Evolutionary conservation across 2,113 vertebrate genomes (phyloP).

Genomic region (Piprites chloris): DNA sequence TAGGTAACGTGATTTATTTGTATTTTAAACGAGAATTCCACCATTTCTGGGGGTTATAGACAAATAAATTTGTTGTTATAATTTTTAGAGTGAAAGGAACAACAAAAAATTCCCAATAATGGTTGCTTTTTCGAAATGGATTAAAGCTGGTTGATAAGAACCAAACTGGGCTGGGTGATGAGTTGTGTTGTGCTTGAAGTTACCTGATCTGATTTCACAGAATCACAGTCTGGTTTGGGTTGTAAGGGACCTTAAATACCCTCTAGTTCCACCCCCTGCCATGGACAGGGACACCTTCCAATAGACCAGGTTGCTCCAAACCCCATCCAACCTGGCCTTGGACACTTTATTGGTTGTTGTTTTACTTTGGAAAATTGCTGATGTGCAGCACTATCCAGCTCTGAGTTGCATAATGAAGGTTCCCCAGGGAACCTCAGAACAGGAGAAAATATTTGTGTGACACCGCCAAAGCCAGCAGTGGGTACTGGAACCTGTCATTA

Average conservation of each 20-base stretch:
- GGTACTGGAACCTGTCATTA: background rate
- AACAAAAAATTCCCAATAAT: background rate
- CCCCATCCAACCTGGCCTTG: background rate
- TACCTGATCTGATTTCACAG: background rate
- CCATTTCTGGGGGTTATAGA: background rate
- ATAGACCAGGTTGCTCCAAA: background rate
- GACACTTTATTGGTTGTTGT: background rate
- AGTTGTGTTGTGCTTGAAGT: background rate
- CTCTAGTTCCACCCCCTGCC: background rate
- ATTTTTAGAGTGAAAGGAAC: background rate
- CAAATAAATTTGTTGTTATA: background rate
- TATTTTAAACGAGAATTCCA: background rate
- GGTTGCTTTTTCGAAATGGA: background rate
- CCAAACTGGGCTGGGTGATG: accelerated
- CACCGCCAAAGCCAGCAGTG: background rate
- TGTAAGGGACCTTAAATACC: background rate
- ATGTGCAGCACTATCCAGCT: background rate
- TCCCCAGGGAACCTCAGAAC: background rate
- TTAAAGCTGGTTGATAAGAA: background rate
- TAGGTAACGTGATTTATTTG: background rate
- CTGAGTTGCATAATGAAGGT: background rate
- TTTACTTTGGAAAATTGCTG: background rate
- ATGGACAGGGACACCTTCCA: background rate
- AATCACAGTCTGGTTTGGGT: background rate
- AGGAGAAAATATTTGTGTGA: background rate